phyloP scores from a whole-genome alignment of 2,888 invertebrate genomes.

The Notodonta dromedarius region DNA sequence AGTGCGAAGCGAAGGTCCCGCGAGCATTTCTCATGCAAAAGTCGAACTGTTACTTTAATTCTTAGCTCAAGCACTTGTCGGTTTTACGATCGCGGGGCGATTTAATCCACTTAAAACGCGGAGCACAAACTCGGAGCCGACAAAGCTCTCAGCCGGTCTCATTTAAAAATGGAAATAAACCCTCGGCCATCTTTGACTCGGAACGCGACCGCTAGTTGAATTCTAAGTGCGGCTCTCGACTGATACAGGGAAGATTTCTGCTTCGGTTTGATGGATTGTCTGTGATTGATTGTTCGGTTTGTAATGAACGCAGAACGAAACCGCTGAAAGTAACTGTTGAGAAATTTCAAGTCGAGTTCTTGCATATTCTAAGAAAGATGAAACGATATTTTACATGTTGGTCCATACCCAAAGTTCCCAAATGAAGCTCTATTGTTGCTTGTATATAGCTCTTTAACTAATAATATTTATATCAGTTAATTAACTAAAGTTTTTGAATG shows the following conservation, averaged over 20 bases:
- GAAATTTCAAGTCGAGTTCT: conserved; percentile 7
- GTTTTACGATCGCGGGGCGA: conserved; percentile 84
- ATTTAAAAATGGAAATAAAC: conserved; percentile 85
- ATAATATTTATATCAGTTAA: too few species aligned
- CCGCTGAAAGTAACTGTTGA: not conserved
- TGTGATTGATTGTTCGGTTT: conserved; percentile 29
- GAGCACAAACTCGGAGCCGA: conserved; percentile 82
- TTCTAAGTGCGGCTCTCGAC: conserved; percentile 74
- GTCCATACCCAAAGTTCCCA: too few species aligned
- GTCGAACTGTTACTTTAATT: conserved; percentile 84
- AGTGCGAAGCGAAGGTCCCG: conserved; percentile 71
- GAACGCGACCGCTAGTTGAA: conserved; percentile 76
- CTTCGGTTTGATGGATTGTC: conserved; percentile 43
- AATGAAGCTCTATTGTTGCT: too few species aligned
- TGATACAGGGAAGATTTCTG: conserved; percentile 68
- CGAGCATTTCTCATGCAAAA: conserved; percentile 83
- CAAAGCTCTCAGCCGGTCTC: conserved; percentile 84
- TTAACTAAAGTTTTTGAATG: too few species aligned
- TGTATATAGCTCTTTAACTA: too few species aligned
- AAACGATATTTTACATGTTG: too few species aligned
- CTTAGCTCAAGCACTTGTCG: conserved; percentile 82
- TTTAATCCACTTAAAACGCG: conserved; percentile 85
- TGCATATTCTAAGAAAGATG: not conserved
- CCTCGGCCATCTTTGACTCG: conserved; percentile 81
- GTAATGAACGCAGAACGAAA: conserved; percentile 23